Percentiles rank a stretch among this genome's conserved stretches.
phyloP scores from a whole-genome alignment of 2,797 vertebrate species.

The Anniella stebbinsi region DNA sequence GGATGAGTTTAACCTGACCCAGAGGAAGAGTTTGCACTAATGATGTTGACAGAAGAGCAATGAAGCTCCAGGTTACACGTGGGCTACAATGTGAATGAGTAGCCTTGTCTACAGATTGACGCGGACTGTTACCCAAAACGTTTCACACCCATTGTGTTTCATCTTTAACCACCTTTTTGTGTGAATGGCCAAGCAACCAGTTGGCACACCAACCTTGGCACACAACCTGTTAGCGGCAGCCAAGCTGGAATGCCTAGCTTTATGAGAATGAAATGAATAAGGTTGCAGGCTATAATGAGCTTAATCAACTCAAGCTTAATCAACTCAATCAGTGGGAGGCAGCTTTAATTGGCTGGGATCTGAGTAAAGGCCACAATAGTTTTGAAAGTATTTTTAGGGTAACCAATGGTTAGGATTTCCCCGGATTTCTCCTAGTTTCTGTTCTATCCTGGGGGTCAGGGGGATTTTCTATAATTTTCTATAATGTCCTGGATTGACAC shows the following conservation, averaged over 20 bases:
- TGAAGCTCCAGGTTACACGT: too few species aligned
- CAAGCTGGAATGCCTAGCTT: conserved; percentile 26
- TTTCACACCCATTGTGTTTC: neutral
- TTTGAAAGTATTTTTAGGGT: neutral
- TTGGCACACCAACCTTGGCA: conserved; percentile 33
- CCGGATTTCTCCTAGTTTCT: too few species aligned
- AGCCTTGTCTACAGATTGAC: neutral
- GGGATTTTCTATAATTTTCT: too few species aligned
- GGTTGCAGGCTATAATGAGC: neutral
- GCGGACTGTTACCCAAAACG: neutral
- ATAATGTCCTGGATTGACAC: too few species aligned
- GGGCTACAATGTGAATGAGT: neutral
- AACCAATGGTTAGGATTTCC: too few species aligned
- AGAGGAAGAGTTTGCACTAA: conserved; percentile 2
- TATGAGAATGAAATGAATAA: neutral
- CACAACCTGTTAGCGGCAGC: neutral
- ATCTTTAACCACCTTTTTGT: conserved; percentile 14
- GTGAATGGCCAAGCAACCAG: conserved; percentile 33
- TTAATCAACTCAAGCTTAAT: neutral
- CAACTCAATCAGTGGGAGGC: neutral
- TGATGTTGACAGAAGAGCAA: neutral
- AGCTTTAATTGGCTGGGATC: neutral
- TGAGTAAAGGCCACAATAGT: neutral
- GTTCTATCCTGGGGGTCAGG: too few species aligned
- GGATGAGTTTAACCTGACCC: conserved; percentile 26